These are phyloP conservation scores for Leptinotarsa peninsularis DNA, from an alignment of 2,888 invertebrate genomes.

Conservation along the genomic window DNA sequence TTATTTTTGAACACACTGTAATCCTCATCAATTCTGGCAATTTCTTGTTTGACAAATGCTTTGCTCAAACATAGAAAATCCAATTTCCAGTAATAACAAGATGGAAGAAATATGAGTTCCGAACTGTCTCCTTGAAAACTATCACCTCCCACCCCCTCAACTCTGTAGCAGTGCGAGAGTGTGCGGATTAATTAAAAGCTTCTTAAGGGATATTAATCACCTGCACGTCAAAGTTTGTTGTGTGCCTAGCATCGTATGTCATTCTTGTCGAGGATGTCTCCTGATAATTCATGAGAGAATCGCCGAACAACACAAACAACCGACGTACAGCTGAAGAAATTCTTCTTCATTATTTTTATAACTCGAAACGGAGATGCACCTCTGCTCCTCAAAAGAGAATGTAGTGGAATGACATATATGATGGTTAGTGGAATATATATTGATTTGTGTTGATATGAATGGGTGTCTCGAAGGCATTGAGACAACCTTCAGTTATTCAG, in stretches of 20 bases:
- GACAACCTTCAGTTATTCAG: no score
- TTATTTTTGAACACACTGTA: no score
- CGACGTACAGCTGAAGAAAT: not conserved
- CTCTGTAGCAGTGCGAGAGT: constrained; percentile 1
- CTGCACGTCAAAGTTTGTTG: constrained; percentile 34
- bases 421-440: not conserved
- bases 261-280: constrained; percentile 1
- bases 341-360: constrained; percentile 23
- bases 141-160: not conserved
- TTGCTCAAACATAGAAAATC: not conserved
- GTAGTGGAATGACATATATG: not conserved
- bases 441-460: no score
- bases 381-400: not conserved
- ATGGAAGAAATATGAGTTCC: not conserved
- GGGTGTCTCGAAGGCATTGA: no score
- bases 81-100: not conserved
- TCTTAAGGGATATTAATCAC: constrained; percentile 37
- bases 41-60: not conserved
- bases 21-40: no score
- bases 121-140: not conserved
- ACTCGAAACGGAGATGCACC: not conserved
- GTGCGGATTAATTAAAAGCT: constrained; percentile 36
- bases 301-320: constrained; percentile 13
- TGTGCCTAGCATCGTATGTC: constrained; percentile 12
- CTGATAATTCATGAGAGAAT: constrained; percentile 12